Conservation (phyloP, 2,888 invertebrate species). For the Epinotia demarniana region DNA sequence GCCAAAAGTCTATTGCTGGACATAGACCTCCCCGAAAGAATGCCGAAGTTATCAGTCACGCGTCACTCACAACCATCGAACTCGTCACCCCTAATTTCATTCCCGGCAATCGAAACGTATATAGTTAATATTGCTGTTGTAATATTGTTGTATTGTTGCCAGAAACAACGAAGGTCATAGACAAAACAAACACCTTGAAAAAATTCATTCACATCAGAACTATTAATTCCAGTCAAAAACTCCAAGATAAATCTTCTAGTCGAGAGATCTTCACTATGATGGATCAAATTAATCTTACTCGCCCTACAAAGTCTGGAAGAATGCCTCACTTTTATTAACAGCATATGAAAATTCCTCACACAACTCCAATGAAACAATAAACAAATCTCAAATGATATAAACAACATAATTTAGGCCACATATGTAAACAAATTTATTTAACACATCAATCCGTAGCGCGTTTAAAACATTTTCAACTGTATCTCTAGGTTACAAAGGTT, state of each 20-base stretch:
- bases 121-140: too few species aligned
- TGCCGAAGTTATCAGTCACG: too few species aligned
- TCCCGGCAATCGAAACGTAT: too few species aligned
- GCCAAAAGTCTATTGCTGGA: too few species aligned
- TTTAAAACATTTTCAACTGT: neutral
- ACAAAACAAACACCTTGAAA: neutral
- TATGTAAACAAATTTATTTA: constrained; percentile 33
- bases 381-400: constrained; percentile 40
- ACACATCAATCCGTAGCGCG: neutral
- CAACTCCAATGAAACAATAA: constrained; percentile 37
- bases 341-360: constrained; percentile 41
- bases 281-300: neutral
- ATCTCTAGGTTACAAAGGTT: neutral
- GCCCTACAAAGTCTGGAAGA: neutral
- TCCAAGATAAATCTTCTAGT: neutral
- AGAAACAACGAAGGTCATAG: neutral
- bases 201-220: neutral
- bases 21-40: too few species aligned
- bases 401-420: constrained; percentile 40
- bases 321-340: constrained; percentile 10
- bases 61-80: too few species aligned
- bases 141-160: too few species aligned
- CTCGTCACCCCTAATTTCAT: too few species aligned
- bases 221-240: neutral
- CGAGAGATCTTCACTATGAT: neutral